Base-by-base conservation (phyloP, 2,113 vertebrate species). In the Synodontis membranacea region DNA sequence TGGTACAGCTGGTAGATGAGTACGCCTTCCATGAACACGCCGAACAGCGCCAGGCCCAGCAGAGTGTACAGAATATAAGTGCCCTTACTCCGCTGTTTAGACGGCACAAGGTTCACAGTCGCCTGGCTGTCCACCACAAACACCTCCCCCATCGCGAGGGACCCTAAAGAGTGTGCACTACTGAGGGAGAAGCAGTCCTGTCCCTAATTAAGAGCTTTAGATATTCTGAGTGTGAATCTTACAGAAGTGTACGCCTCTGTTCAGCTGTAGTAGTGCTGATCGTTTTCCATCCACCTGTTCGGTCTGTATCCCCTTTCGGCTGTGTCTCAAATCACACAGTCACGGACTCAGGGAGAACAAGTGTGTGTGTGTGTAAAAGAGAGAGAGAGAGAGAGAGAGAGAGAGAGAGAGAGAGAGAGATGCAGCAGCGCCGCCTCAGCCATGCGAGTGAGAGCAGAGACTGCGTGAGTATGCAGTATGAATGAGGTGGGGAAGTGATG, bases 41-140 rank as follows among this genome's bases (percentile, higher is more conserved):
- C 86, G 42, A 87, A 25, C 34, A 89, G 83, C 4, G 88, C 86
- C 19, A 87, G 31, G 34, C 48, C 44, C 86, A 89, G 76, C 34
- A 89, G 62, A 34, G 70, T n/a, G 83, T 89, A 79, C 14, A 87
- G 6, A 9, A 64, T 0, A 2, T 6, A 72, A 0, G 50, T 12
- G 4, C 11, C n/a, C 8, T 56, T 80, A 5, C 1, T 52, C 17
- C 15, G 7, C 28, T 8, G 25, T 46, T 9, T 42, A 12, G 39
- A 10, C 11, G 78, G 60, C 66, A 7, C 34, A 10, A 19, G 52
- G 44, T 4, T 21, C 1, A 14, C n/a, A 12, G 58, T 19, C 34
- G n/a, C 76, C 76, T 87, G 85, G 62, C 82, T 82, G 58, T 87
- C 85, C 78, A 89, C 85, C 68, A 87, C 85, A 31, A 89, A 87